Base-by-base conservation (phyloP, 2,888 invertebrate genomes). In the Cryptophagus acutangulus region DNA sequence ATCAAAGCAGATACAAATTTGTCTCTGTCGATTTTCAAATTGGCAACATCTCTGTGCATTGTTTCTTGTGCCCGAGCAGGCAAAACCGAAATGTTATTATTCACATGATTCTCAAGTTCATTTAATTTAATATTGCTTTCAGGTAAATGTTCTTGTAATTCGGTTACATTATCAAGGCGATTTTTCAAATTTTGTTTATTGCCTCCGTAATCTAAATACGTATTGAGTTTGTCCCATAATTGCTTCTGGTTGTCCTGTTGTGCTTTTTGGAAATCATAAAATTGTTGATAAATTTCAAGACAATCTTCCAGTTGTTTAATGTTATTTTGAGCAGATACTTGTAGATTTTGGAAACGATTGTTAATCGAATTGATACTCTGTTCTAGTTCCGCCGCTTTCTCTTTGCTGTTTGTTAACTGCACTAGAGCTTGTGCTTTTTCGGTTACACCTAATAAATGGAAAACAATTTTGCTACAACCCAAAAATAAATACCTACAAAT, bases 221-320 rank as follows among this genome's bases (percentile, higher is more conserved):
- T 76, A 33, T 87, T 81, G 3, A 95, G 72, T 52, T 86, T 84
- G 62, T 94, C 93, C 85, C 91, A 89, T 24, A 91, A 77, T 58
- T 87, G 86, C 63, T 91, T 92, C 58, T 92, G 88, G 68, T 89
- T 87, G 58, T 92, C 91, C 70, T 89, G 88, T 49, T 90, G 85
- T 0, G 84, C 78, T 63, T 89, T 89, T 54, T 89, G 87, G 40
- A 88, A 75, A 55, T 90, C 89, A 51, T 84, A 82, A 62, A 92
- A 93, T 59, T 87, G 87, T 62, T 89, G 88, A 61, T 88, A 87
- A 4, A 85, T 79, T 41, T 91, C 89, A 36, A 85, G 75, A 0
- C 82, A 79, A 45, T 77, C 77, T 63, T 91, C 91, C 37, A 89
- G 74, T 55, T 83, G 82, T 18, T 77, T 75, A 26, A 89, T 82